phyloP scores from a whole-genome alignment of 2,888 invertebrate genomes.

The Leptarthrus brevirostris region DNA sequence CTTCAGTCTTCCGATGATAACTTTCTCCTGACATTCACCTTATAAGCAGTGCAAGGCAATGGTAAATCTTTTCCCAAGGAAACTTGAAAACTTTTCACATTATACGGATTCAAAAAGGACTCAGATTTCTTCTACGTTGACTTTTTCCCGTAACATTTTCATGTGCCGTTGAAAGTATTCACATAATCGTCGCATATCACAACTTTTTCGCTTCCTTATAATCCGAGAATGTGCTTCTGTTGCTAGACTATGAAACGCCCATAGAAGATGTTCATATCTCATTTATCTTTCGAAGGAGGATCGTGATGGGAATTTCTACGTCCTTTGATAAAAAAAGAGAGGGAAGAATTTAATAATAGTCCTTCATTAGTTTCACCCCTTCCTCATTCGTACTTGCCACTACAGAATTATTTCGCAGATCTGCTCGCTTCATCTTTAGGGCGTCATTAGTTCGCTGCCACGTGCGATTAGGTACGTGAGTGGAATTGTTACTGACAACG shows the following conservation, averaged over 20 bases:
- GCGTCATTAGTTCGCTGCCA: slow-evolving; percentile 29
- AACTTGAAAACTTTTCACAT: slow-evolving; percentile 1
- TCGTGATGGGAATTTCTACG: slow-evolving; percentile 25
- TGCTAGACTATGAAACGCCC: slow-evolving; percentile 8
- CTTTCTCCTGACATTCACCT: no score
- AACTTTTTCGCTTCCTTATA: slow-evolving; percentile 11
- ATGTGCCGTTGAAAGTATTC: no score
- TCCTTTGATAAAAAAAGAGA: background rate
- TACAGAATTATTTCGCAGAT: slow-evolving; percentile 4
- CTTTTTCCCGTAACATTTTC: background rate
- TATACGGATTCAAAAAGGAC: background rate
- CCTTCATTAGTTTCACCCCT: slow-evolving; percentile 39
- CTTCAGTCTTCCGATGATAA: no score
- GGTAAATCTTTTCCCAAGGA: no score
- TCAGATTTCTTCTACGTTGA: background rate
- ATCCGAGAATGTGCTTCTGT: background rate
- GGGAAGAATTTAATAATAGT: slow-evolving; percentile 27
- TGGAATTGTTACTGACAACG: background rate
- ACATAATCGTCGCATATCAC: background rate
- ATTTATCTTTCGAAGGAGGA: slow-evolving; percentile 34
- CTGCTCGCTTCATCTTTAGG: slow-evolving; percentile 27
- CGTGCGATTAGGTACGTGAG: slow-evolving; percentile 38
- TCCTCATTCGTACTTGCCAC: background rate
- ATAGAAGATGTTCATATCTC: slow-evolving; percentile 40
- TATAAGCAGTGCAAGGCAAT: no score